A percentile compares a stretch with the other conserved stretches of the same genome.
Conservation (phyloP, 2,888 invertebrate species). For the Sinopyrophorus schimmeli region DNA sequence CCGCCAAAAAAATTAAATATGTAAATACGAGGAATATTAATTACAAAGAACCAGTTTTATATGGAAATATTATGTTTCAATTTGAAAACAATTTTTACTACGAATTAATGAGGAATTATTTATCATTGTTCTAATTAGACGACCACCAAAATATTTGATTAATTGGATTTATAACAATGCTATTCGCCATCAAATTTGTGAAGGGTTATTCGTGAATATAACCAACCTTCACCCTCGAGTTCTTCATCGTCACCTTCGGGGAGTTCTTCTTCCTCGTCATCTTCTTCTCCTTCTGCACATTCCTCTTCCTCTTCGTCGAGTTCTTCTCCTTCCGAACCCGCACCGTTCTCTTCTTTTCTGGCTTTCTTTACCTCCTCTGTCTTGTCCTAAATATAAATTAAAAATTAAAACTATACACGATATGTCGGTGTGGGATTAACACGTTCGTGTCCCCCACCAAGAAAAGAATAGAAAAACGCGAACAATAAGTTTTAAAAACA, state of each 20-base stretch:
- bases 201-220: too few relatives aligned
- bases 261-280: constrained; percentile 55
- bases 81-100: too few relatives aligned
- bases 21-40: too few relatives aligned
- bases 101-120: too few relatives aligned
- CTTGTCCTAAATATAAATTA: constrained; percentile 63
- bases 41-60: too few relatives aligned
- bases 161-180: too few relatives aligned
- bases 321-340: constrained; percentile 63
- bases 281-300: constrained; percentile 52
- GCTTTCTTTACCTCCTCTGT: constrained; percentile 75
- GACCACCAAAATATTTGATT: too few relatives aligned
- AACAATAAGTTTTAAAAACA: background rate
- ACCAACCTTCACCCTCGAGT: constrained; percentile 54
- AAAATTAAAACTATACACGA: constrained; percentile 2
- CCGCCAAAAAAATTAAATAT: constrained; percentile 2
- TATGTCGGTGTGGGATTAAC: constrained; percentile 1
- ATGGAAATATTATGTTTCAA: too few relatives aligned
- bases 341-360: constrained; percentile 79
- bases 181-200: too few relatives aligned
- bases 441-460: background rate
- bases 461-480: background rate
- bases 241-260: constrained; percentile 56
- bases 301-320: constrained; percentile 68
- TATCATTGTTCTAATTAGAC: too few relatives aligned